Evolutionary conservation across 1,140 invertebrate genomes (phyloP).

Genomic region (Musca vetustissima): DNA sequence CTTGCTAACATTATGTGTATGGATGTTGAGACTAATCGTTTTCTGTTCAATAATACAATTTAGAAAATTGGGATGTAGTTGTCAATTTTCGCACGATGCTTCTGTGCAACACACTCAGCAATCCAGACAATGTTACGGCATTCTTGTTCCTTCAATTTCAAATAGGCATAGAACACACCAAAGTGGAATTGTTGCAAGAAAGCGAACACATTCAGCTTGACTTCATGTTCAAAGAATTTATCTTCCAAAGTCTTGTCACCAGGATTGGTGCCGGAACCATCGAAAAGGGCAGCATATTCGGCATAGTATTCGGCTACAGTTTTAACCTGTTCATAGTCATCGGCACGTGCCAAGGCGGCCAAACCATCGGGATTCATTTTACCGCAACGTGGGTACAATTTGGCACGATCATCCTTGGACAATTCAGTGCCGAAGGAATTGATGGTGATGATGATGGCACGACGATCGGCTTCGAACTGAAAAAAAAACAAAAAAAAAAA

Average conservation of each 20-base stretch:
- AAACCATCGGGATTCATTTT: slow-evolving; percentile 97
- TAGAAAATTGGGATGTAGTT: slow-evolving; percentile 99
- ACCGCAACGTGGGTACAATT: slow-evolving; percentile 96
- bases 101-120: slow-evolving; percentile 98
- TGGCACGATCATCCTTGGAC: slow-evolving; percentile 96
- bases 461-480: slow-evolving; percentile 98
- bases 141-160: slow-evolving; percentile 99
- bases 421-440: slow-evolving; percentile 99
- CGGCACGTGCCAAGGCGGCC: slow-evolving; percentile 91
- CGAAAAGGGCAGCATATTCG: slow-evolving; percentile 96
- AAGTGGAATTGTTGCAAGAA: slow-evolving; percentile 99
- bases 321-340: slow-evolving; percentile 99
- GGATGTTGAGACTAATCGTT: background rate
- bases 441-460: slow-evolving; percentile 99
- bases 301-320: slow-evolving; percentile 97
- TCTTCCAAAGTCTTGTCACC: slow-evolving; percentile 99
- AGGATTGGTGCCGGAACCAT: slow-evolving; percentile 94
- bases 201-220: slow-evolving; percentile 93
- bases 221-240: slow-evolving; percentile 99
- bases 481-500: slow-evolving; percentile 33
- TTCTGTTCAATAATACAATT: slow-evolving; percentile 40
- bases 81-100: slow-evolving; percentile 98
- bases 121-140: slow-evolving; percentile 99
- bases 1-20: background rate
- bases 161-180: slow-evolving; percentile 98